Evolutionary conservation across 2,797 vertebrate genomes (phyloP), one percentile per base, ranked within the genome.

Genomic region (Arctocebus calabarensis): DNA sequence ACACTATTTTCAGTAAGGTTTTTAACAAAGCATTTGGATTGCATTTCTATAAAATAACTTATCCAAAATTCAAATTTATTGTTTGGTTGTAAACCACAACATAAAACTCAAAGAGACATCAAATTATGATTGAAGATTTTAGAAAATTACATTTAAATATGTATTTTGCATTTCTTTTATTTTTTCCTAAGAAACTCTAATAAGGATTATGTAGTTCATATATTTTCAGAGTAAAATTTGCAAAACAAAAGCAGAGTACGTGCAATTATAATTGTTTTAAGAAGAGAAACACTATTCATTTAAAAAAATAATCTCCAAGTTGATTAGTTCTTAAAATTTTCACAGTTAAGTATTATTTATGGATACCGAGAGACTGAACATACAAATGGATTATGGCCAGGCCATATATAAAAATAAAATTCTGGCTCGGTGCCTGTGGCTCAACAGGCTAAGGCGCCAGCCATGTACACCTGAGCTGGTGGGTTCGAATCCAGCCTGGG

Each of bases 51-150:
- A 68, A 78, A 52, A 22, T 20, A 61, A n/a, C 85, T 87, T 91
- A 66, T 43, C 7, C 45, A 90, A 52, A 29, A 70, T 89, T 91
- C 62, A 3, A 93, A 48, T 68, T 64, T 7, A 27, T 83, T 93
- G 82, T n/a, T 66, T 74, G 37, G 3, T 84, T 25, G 77, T 66
- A 68, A 90, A 52, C 40, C 77, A 4, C 19, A 85, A 43, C 7
- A 22, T n/a, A 84, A 84, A 90, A 37, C 27, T 48, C 62, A 86
- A 91, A 81, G 45, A 85, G 32, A 5, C 7, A 19, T 75, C 6
- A 81, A 32, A 81, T 61, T 89, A 68, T 84, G 59, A 92, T 43
- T 84, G 45, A 71, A 84, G 40, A 81, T 84, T 95, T 90, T 78
- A 93, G 57, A 96, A 90, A 92, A 88, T 88, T 81, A 77, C 11